A percentile compares a stretch with the other conserved stretches of the same genome.
Conservation (phyloP, 2,113 vertebrate genomes). For the Ptilorrhoa leucosticta region DNA sequence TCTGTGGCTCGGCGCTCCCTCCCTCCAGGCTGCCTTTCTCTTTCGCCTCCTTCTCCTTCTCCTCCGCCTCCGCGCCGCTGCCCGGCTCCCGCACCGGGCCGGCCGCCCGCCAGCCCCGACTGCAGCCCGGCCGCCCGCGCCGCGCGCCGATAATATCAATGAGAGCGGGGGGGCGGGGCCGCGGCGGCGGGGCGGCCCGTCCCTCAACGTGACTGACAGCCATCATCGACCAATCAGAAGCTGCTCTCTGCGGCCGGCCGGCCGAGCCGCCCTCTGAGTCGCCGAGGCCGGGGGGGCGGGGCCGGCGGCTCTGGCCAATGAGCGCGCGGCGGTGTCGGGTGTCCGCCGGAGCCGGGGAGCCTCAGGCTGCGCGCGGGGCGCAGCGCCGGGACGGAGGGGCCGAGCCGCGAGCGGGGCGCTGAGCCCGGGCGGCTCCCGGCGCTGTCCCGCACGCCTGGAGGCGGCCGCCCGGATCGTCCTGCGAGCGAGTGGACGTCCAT, state of each 20-base stretch:
- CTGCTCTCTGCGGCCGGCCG: background rate
- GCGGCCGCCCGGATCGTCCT: rapidly evolving
- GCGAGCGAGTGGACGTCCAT: rapidly evolving
- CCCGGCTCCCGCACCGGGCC: slow-evolving; percentile 38
- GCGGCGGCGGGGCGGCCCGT: background rate
- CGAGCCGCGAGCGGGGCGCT: rapidly evolving
- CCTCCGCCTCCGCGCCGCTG: background rate
- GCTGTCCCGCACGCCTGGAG: too few species aligned
- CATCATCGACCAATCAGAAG: slow-evolving; percentile 23
- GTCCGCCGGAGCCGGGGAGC: slow-evolving; percentile 8
- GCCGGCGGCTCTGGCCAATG: slow-evolving; percentile 38
- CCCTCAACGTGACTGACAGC: slow-evolving; percentile 72
- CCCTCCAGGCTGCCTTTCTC: slow-evolving; percentile 12
- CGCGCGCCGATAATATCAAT: slow-evolving; percentile 87
- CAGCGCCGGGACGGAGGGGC: background rate
- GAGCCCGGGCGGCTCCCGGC: rapidly evolving
- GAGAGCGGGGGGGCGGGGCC: slow-evolving; percentile 55
- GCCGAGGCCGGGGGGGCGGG: slow-evolving; percentile 10
- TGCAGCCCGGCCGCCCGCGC: slow-evolving; percentile 73
- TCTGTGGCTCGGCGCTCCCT: slow-evolving; percentile 3
- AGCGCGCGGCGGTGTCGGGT: slow-evolving; percentile 53
- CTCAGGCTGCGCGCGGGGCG: background rate
- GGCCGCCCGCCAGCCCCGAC: slow-evolving; percentile 79
- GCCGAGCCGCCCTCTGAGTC: background rate
- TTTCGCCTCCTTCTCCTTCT: background rate